These are phyloP conservation scores for Drosophila lacicola DNA, from an alignment of 2,888 invertebrate species.

Conservation along the genomic window DNA sequence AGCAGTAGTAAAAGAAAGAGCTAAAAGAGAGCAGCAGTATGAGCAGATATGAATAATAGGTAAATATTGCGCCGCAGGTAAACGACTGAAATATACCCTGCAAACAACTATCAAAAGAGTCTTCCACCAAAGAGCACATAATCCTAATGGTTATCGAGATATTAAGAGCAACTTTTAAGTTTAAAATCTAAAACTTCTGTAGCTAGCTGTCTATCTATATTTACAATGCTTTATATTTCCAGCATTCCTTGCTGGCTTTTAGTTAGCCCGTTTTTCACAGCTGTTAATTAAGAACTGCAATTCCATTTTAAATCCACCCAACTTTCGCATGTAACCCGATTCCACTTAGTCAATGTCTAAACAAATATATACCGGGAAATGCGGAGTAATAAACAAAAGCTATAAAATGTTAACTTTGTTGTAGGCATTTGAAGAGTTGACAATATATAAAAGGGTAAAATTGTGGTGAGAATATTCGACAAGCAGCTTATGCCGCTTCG, in stretches of 20 bases:
- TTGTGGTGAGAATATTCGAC: conserved; percentile 1
- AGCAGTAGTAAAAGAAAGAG: conserved; percentile 52
- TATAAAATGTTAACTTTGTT: background rate
- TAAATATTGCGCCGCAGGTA: background rate
- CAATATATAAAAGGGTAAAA: background rate
- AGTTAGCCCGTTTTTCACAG: conserved; percentile 1
- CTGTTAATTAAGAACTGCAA: background rate
- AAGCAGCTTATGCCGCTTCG: conserved; percentile 11
- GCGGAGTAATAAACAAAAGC: background rate
- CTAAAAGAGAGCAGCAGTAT: conserved; percentile 38
- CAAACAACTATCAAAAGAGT: too few species aligned
- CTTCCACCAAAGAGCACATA: too few species aligned
- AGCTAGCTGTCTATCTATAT: background rate
- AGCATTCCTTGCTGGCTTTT: background rate
- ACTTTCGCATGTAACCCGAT: conserved; percentile 8
- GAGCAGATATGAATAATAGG: conserved; percentile 20
- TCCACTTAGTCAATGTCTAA: conserved; percentile 4
- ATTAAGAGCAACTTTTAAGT: too few species aligned
- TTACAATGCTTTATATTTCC: background rate
- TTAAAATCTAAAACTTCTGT: too few species aligned
- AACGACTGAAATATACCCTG: conserved; percentile 9
- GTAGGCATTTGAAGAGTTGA: background rate
- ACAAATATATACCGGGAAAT: conserved; percentile 18
- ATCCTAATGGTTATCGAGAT: too few species aligned
- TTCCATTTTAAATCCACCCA: conserved; percentile 1